phyloP scores from a whole-genome alignment of 2,888 invertebrate species.

The Sinotaia quadrata region DNA sequence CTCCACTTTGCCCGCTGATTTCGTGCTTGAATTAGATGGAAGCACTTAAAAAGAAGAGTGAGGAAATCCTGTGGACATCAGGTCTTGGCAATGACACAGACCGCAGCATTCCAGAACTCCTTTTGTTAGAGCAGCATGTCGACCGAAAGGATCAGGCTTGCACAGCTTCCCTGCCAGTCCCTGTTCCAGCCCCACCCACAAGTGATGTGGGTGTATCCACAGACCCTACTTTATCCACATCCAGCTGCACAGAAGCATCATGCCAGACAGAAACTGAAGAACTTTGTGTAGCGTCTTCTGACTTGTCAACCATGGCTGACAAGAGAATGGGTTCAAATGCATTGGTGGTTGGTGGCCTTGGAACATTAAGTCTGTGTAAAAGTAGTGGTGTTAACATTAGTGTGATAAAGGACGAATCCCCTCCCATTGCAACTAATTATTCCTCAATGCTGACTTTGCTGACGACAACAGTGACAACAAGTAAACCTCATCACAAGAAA shows the following conservation, averaged over 20 bases:
- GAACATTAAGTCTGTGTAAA: constrained; percentile 8
- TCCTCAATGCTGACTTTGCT: not conserved
- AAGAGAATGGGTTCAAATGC: not conserved
- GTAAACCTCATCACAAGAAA: constrained; percentile 26
- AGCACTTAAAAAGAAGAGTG: constrained; percentile 18
- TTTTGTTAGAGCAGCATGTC: constrained; percentile 28
- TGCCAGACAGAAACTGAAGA: constrained; percentile 12
- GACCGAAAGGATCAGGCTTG: constrained; percentile 32
- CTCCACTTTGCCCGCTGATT: no score
- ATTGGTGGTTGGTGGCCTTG: constrained; percentile 8
- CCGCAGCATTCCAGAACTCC: constrained; percentile 21
- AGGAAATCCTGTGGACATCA: constrained; percentile 16
- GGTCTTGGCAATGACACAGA: constrained; percentile 7
- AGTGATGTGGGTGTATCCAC: constrained; percentile 21
- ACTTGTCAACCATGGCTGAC: not conserved
- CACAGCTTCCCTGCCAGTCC: constrained; percentile 15
- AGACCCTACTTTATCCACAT: not conserved
- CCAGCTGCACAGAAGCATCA: not conserved
- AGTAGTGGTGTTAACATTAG: not conserved
- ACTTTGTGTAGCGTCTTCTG: not conserved
- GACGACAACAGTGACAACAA: not conserved
- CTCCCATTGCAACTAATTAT: not conserved
- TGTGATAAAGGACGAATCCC: not conserved
- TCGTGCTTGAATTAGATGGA: constrained; percentile 15
- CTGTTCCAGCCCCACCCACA: constrained; percentile 12